These are phyloP conservation scores for Onychomys leucogaster DNA, from an alignment of 2,797 vertebrate species.

Conservation along the genomic window DNA sequence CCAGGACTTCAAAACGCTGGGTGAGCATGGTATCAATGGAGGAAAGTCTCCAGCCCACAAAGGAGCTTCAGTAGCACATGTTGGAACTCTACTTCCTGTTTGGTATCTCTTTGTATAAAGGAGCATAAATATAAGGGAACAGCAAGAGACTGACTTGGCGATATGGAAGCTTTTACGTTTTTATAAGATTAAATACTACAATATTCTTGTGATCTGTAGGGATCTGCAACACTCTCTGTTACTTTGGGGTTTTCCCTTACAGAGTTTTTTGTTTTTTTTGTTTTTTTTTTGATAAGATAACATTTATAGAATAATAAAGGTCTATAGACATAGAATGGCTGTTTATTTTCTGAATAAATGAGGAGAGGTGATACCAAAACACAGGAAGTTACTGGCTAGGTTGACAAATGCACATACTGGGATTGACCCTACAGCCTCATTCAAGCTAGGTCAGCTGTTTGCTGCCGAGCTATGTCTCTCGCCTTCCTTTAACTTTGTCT, in stretches of 20 bases:
- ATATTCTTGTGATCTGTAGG: not conserved
- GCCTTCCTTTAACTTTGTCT: not conserved
- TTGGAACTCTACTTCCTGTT: not conserved
- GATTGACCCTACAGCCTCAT: not conserved
- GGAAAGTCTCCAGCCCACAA: not conserved
- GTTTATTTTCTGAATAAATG: not conserved
- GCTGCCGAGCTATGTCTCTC: not conserved
- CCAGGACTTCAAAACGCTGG: not conserved
- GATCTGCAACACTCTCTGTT: not conserved
- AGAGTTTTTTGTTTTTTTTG: not conserved
- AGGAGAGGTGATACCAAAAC: not conserved
- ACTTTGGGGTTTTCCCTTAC: not conserved
- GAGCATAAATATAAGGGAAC: not conserved
- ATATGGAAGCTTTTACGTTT: not conserved
- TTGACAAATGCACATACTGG: not conserved
- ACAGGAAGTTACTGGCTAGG: not conserved
- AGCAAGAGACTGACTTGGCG: not conserved
- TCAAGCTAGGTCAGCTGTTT: not conserved
- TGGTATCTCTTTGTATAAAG: not conserved
- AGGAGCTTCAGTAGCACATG: not conserved
- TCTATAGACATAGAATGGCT: not conserved
- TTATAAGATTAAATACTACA: not conserved
- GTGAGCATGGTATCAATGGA: not conserved
- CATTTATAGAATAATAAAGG: not conserved
- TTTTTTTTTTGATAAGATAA: not conserved